Evolutionary conservation across 1,140 invertebrate genomes (phyloP), one percentile per base, ranked within the genome.

Genomic region (Cydia pomonella): DNA sequence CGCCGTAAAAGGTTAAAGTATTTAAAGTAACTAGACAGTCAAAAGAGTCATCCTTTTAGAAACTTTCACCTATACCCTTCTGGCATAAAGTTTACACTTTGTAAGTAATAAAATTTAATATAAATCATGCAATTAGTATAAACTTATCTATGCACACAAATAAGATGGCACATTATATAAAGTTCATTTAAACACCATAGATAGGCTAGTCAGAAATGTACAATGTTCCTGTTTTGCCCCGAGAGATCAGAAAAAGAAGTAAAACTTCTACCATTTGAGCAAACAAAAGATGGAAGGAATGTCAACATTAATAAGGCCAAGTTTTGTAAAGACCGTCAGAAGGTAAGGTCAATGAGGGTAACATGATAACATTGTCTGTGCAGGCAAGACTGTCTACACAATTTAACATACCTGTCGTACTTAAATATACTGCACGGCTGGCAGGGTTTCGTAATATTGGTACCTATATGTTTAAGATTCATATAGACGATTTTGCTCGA

Each of bases 261-360:
- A 21, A 18, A 41, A 18, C n/a, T 69, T 69, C 64, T n/a, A 69
- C 64, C n/a, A 69, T 33, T 69, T 69, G 64, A 69, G 64, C 64
- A 69, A 69, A 69, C 29, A 21, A 33, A n/a, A 18, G 64, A 69
- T 69, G 64, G 64, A 69, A 69, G 64, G 64, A 69, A 69, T 69
- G 64, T 69, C 53, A 59, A 59, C 53, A 9, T 21, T 69, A 27
- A 29, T 64, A 64, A 29, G 25, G 63, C 25, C 63, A 29, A 27
- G 63, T 33, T 10, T 64, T 64, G 53, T 23, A 10, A 59, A 18
- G 16, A 23, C 21, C 7, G 7, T 47, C 12, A 47, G 2, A 53
- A n/a, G 16, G 47, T n/a, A 16, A n/a, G 6, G 16, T 53, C 16
- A 53, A 18, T 53, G 16, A 4, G 12, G 44, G 12, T 6, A 47